Conservation (phyloP, 2,797 vertebrate genomes). For the Falco berigora region DNA sequence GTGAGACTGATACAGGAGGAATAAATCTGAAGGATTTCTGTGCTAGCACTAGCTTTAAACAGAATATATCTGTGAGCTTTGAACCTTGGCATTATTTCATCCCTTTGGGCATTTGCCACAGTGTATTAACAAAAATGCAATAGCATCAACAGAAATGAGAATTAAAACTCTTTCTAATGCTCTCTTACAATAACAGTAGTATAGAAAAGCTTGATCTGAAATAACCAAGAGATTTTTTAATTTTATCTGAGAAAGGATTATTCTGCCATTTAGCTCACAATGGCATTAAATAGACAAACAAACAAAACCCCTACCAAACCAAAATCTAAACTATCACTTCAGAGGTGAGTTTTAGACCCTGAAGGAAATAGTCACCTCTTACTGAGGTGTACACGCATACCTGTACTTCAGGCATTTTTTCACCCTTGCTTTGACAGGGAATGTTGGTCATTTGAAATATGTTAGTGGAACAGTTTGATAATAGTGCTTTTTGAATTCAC, state of each 20-base stretch:
- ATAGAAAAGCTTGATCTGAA: neutral
- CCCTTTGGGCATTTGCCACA: neutral
- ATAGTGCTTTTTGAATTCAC: neutral
- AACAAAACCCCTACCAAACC: neutral
- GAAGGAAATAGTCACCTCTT: neutral
- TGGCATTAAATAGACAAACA: neutral
- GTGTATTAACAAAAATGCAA: neutral
- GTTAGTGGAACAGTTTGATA: neutral
- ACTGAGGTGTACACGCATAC: neutral
- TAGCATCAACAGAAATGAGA: neutral
- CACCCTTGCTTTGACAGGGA: neutral
- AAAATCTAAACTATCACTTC: neutral
- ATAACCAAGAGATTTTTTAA: neutral
- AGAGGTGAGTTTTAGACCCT: neutral
- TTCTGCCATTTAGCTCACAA: neutral
- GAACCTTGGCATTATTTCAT: neutral
- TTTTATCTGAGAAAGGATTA: neutral
- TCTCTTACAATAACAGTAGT: neutral
- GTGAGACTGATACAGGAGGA: neutral
- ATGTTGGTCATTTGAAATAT: neutral
- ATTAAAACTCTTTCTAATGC: neutral
- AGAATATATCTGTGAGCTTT: neutral
- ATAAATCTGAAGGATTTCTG: neutral
- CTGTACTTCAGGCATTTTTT: neutral
- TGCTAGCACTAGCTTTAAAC: neutral